Evolutionary conservation across 2,888 invertebrate species (phyloP).

Genomic region (Eupithecia pulchellata): DNA sequence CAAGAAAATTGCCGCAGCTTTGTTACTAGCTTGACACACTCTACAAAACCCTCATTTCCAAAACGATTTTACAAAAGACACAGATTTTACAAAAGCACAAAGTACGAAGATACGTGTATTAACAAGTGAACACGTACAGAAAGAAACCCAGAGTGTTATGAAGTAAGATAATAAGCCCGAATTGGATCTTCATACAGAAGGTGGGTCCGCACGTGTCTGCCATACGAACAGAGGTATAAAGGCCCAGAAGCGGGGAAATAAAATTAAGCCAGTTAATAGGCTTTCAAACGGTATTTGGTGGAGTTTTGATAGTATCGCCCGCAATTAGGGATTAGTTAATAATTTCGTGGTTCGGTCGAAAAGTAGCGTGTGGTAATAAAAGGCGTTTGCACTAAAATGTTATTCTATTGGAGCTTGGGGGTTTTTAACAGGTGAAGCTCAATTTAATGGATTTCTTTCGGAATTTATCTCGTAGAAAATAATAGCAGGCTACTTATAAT

Average conservation of each 20-base stretch:
- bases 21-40: not conserved
- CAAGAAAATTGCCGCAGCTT: not conserved
- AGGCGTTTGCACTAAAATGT: not conserved
- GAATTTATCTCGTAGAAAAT: too few species aligned
- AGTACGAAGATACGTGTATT: constrained; percentile 26
- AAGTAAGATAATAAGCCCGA: constrained; percentile 63
- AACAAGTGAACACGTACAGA: constrained; percentile 43
- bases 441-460: not conserved
- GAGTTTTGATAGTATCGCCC: constrained; percentile 32
- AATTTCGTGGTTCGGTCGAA: constrained; percentile 17
- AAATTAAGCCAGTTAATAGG: constrained; percentile 41
- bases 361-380: constrained; percentile 2
- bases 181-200: constrained; percentile 54
- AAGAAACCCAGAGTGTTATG: constrained; percentile 53
- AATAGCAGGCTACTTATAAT: too few species aligned
- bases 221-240: constrained; percentile 37
- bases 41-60: constrained; percentile 4
- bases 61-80: constrained; percentile 17
- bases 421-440: not conserved
- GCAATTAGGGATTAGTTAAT: constrained; percentile 32
- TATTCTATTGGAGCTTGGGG: constrained; percentile 1
- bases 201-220: constrained; percentile 52
- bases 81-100: constrained; percentile 29
- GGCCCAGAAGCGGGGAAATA: constrained; percentile 35
- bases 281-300: constrained; percentile 42